Percentiles rank a stretch among this genome's conserved stretches.
Evolutionary conservation across 2,113 vertebrate species (phyloP).

Genomic region (Semicossyphus pulcher): DNA sequence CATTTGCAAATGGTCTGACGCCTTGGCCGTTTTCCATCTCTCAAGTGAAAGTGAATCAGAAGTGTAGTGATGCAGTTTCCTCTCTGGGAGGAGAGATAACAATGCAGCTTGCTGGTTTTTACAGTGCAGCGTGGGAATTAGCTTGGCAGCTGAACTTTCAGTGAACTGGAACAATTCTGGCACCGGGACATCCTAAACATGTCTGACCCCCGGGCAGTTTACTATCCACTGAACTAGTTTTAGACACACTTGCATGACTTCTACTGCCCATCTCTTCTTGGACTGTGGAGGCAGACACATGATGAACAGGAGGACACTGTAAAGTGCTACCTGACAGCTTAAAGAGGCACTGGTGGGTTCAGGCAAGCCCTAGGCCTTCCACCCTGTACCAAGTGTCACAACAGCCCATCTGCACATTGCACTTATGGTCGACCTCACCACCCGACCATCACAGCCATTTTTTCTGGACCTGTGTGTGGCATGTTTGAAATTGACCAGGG

Average conservation of each 20-base stretch:
- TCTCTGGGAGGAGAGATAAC: conserved; percentile 14
- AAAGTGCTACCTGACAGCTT: conserved; percentile 23
- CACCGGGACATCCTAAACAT: conserved; percentile 15
- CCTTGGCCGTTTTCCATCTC: not conserved
- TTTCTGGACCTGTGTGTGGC: conserved; percentile 3
- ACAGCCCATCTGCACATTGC: not conserved
- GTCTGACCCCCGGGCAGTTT: conserved; percentile 22
- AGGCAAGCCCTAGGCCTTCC: not conserved
- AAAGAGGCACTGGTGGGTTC: conserved; percentile 1
- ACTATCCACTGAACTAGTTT: conserved; percentile 17
- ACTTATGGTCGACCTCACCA: not conserved
- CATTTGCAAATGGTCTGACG: not conserved
- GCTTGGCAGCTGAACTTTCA: conserved; percentile 46
- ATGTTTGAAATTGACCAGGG: conserved; percentile 33
- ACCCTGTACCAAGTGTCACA: not conserved
- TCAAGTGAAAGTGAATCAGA: not conserved
- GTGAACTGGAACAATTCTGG: conserved; percentile 52
- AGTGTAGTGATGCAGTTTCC: not conserved
- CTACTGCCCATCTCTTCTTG: not conserved
- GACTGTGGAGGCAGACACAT: not conserved
- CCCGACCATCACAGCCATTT: conserved; percentile 11
- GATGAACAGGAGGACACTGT: not conserved
- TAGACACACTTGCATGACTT: conserved; percentile 12
- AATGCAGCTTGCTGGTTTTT: conserved; percentile 4
- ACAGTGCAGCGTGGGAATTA: conserved; percentile 16